Conservation (phyloP, 2,113 vertebrate genomes). For the Hemiscyllium ocellatum region DNA sequence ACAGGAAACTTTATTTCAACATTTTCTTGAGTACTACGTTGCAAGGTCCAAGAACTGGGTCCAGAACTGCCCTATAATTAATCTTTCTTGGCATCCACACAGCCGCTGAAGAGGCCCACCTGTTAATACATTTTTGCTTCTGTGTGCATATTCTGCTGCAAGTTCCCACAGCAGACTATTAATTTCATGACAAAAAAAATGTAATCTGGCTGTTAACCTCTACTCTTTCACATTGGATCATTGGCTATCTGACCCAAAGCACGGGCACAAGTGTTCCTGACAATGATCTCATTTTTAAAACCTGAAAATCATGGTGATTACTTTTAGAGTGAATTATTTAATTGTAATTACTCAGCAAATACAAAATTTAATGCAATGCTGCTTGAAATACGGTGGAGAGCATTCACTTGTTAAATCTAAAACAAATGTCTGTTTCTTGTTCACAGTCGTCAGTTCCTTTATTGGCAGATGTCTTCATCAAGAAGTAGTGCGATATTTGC, state of each 20-base stretch:
- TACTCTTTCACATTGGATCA: not conserved
- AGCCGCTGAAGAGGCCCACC: not conserved
- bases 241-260: not conserved
- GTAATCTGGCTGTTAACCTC: not conserved
- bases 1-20: not conserved
- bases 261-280: not conserved
- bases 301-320: not conserved
- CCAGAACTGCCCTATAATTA: not conserved
- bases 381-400: not conserved
- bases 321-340: not conserved
- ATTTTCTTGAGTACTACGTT: not conserved
- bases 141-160: not conserved
- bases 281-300: not conserved
- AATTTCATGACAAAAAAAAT: not conserved
- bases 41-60: not conserved
- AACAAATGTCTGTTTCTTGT: not conserved
- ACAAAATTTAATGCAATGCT: not conserved
- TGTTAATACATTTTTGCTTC: not conserved
- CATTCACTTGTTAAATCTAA: not conserved
- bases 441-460: not conserved
- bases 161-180: not conserved
- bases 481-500: not conserved
- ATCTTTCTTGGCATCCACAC: not conserved
- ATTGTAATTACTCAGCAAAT: not conserved
- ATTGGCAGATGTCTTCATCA: not conserved